These are phyloP conservation scores for Clunio marinus DNA, from an alignment of 2,888 invertebrate species.

Conservation along the genomic window DNA sequence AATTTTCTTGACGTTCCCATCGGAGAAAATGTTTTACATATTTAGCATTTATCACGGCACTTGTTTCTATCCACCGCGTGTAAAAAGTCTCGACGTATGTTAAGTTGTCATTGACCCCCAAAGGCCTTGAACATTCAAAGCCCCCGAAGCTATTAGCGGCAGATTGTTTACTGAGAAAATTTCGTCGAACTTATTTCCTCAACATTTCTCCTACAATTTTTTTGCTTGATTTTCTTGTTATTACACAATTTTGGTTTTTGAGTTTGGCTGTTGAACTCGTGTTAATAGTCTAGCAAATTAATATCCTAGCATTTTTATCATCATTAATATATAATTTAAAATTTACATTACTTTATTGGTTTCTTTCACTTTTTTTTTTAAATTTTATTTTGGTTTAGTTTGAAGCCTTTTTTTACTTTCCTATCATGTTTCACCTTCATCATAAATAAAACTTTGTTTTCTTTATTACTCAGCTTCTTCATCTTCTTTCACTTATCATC, in stretches of 20 bases:
- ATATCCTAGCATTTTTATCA: neutral
- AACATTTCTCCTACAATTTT: conserved; percentile 6
- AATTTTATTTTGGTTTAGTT: no score
- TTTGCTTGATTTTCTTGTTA: neutral
- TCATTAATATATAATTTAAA: neutral
- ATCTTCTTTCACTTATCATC: no score
- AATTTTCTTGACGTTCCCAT: no score
- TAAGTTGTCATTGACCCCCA: no score
- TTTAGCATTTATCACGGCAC: neutral
- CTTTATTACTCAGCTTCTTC: neutral
- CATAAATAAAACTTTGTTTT: conserved; percentile 32
- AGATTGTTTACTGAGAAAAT: neutral
- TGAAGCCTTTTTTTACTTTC: conserved; percentile 33
- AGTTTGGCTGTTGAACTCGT: neutral
- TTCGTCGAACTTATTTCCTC: neutral
- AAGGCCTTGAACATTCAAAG: neutral
- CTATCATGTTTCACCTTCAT: neutral
- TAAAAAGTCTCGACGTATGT: no score
- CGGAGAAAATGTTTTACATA: no score
- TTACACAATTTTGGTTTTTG: neutral
- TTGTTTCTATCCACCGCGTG: no score
- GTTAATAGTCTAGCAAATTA: conserved; percentile 7
- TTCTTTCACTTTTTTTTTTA: neutral
- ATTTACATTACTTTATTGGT: conserved; percentile 11
- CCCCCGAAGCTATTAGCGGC: neutral